Base-by-base conservation (phyloP, 2,888 invertebrate genomes). In the Volucella bombylans region DNA sequence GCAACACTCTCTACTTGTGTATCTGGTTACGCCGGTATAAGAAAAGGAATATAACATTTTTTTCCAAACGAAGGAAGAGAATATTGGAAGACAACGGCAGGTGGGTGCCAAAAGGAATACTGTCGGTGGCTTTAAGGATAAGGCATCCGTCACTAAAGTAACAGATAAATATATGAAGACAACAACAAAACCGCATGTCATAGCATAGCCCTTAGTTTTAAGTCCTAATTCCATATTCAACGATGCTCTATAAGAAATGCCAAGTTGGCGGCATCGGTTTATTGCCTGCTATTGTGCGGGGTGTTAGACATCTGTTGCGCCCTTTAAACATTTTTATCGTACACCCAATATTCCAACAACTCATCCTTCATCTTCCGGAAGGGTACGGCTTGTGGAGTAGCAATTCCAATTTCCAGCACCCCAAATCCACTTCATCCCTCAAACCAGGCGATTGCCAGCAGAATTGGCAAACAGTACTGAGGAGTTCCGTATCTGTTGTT, bases 261-360 rank as follows among this genome's bases (percentile, higher is more conserved):
- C 50, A 23, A 64, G 45, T 57, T 67, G 31, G 41, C 49, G 43
- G 23, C 47, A 38, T 11, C 57, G 61, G 39, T 55, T 39, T 47
- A 12, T 11, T 50, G 14, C 41, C 49, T n/a, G 10, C 47, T 52
- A 43, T 45, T 57, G 6, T 47, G 55, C 47, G 54, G 15, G 50
- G 50, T 76, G 47, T 62, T 47, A 54, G 45, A 15, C 55, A 78
- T 62, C 78, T 78, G 78, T 78, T 78, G 78, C 69, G 69, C 55
- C 23, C 57, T 41, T 14, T n/a, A 9, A 2, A 43, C 31, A 31
- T 31, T 31, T 31, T 31, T 39, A 31, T 41, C 67, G 41, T 31
- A 43, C 54, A 64, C 47, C 65, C 69, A 54, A 72, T 79, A 72
- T 54, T 15, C 39, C n/a, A 38, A 23, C 31, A 64, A 39, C 55